A percentile compares a stretch with the other conserved stretches of the same genome.
These are phyloP conservation scores for Chlorodrepanis virens DNA, from an alignment of 2,113 vertebrate genomes.

Conservation along the genomic window DNA sequence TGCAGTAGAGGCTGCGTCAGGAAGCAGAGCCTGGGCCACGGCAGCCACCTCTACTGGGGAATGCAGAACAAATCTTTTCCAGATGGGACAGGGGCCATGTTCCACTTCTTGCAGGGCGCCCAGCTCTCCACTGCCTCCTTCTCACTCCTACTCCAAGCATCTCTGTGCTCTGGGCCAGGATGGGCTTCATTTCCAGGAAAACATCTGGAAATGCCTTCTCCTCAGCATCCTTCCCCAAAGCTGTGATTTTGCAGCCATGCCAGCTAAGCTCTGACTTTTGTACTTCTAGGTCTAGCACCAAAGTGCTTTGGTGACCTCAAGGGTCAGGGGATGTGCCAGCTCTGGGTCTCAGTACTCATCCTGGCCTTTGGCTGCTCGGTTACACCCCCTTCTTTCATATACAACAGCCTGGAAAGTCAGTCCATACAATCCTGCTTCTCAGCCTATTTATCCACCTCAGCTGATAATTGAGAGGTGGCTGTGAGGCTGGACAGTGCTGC, in stretches of 20 bases:
- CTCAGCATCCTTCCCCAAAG: background rate
- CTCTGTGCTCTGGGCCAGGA: background rate
- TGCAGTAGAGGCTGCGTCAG: background rate
- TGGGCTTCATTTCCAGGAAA: background rate
- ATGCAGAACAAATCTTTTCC: slow-evolving; percentile 78
- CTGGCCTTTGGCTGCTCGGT: background rate
- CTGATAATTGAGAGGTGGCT: background rate
- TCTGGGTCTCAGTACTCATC: background rate
- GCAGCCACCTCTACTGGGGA: slow-evolving; percentile 35
- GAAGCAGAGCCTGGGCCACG: background rate
- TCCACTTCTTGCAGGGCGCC: background rate
- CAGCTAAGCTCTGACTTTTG: background rate
- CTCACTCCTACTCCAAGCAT: background rate
- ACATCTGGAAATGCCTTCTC: background rate
- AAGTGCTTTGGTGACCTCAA: background rate
- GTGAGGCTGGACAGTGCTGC: background rate
- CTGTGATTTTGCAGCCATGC: background rate
- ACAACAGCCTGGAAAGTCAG: background rate
- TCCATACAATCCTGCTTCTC: background rate
- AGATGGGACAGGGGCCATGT: slow-evolving; percentile 51
- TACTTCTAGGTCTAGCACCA: background rate
- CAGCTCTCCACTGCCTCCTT: background rate
- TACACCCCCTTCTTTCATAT: background rate
- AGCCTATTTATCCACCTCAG: background rate
- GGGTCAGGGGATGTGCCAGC: background rate